Percentiles rank a stretch among this genome's conserved stretches.
phyloP scores from a whole-genome alignment of 1,140 invertebrate species.

The Hirudo medicinalis region DNA sequence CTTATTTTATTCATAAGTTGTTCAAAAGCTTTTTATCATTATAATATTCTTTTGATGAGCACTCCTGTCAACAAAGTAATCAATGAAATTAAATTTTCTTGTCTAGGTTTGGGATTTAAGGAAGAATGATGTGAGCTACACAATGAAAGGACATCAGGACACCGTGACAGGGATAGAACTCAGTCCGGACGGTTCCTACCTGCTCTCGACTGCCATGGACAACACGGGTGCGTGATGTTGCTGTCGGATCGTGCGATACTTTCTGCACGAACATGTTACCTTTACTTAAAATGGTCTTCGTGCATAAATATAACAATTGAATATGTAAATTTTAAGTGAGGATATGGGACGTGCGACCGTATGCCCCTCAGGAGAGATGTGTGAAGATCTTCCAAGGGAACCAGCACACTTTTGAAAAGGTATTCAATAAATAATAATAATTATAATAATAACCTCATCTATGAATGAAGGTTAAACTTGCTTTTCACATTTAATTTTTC shows the following conservation, averaged over 20 bases:
- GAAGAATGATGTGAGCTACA: slow-evolving; percentile 73
- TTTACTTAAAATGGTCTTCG: not conserved
- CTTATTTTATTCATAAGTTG: no score
- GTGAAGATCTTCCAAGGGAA: slow-evolving; percentile 83
- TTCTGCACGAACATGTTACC: no score
- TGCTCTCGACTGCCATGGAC: slow-evolving; percentile 94
- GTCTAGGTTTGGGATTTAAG: slow-evolving; percentile 78
- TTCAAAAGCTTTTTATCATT: no score
- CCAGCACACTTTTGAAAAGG: slow-evolving; percentile 97
- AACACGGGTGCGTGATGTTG: slow-evolving; percentile 51
- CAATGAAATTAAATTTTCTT: not conserved
- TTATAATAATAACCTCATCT: not conserved
- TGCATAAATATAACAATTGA: not conserved
- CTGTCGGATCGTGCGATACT: not conserved
- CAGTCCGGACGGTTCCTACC: slow-evolving; percentile 81
- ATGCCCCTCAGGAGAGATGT: slow-evolving; percentile 71
- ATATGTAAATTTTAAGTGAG: slow-evolving; percentile 37
- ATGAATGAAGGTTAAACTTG: not conserved
- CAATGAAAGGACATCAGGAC: slow-evolving; percentile 75
- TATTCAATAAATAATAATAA: slow-evolving; percentile 32
- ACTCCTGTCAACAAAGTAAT: no score
- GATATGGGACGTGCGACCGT: slow-evolving; percentile 59
- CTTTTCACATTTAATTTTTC: not conserved
- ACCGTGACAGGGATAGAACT: slow-evolving; percentile 83
- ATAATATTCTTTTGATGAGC: no score